phyloP scores from a whole-genome alignment of 2,797 vertebrate species.

The Distichodus sexfasciatus region DNA sequence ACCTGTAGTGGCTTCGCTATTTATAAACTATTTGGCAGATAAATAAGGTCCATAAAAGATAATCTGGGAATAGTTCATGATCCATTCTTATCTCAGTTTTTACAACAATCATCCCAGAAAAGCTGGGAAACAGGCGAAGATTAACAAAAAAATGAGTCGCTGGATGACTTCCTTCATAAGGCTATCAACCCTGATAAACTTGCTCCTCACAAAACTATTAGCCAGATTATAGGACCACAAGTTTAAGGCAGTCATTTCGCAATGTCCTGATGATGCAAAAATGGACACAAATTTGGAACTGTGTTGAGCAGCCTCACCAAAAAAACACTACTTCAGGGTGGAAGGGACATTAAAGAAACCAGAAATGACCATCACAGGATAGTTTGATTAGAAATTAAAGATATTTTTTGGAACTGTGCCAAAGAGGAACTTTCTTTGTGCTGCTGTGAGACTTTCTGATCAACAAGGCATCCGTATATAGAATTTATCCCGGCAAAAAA shows the following conservation, averaged over 20 bases:
- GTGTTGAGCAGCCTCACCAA: not conserved
- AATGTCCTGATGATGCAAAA: constrained; percentile 1
- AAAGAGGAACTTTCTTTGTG: not conserved
- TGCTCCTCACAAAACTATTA: not conserved
- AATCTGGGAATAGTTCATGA: not conserved
- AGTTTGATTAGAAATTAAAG: not conserved
- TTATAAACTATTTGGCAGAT: not conserved
- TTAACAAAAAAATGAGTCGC: not conserved
- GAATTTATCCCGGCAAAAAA: no score
- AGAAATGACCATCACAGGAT: not conserved
- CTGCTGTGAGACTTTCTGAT: no score
- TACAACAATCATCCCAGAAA: constrained; percentile 3
- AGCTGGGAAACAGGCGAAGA: not conserved
- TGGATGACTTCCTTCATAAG: constrained; percentile 20
- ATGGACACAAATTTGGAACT: constrained; percentile 16
- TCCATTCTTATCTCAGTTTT: not conserved
- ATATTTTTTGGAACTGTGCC: not conserved
- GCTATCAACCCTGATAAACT: constrained; percentile 5
- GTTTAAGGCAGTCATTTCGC: constrained; percentile 34
- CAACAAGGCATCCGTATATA: no score
- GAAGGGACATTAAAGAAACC: not conserved
- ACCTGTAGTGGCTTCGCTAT: not conserved
- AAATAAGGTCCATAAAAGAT: not conserved
- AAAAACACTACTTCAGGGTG: not conserved
- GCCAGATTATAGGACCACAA: constrained; percentile 14